These are phyloP conservation scores for Temnothorax ravouxi DNA, from an alignment of 2,888 invertebrate species.

Conservation along the genomic window DNA sequence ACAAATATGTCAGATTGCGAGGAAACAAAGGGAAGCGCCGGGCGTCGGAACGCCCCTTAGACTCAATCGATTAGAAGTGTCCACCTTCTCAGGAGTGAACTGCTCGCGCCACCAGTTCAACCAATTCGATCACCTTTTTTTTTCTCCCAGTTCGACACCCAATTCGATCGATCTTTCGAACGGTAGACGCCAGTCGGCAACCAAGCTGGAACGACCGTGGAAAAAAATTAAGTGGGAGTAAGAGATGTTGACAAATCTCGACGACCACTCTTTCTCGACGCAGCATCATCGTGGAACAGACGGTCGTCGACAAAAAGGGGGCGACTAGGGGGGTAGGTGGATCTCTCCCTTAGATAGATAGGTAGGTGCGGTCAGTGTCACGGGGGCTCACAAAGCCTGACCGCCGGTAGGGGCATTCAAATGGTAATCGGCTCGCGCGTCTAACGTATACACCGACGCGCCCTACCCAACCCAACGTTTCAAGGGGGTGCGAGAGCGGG, in stretches of 20 bases:
- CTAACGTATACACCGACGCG: constrained; percentile 81
- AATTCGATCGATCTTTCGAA: constrained; percentile 43
- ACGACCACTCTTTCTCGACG: constrained; percentile 43
- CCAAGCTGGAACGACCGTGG: neutral
- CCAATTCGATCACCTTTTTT: constrained; percentile 33
- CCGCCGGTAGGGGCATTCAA: constrained; percentile 82
- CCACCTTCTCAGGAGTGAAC: constrained; percentile 37
- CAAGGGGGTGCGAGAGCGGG: constrained; percentile 69
- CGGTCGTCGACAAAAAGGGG: constrained; percentile 62
- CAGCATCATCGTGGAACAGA: constrained; percentile 66
- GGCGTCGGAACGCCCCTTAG: constrained; percentile 34
- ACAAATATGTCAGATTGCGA: constrained; percentile 48
- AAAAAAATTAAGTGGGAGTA: constrained; percentile 31
- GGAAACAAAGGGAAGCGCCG: constrained; percentile 50
- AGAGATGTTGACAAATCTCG: constrained; percentile 35
- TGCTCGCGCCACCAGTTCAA: constrained; percentile 25
- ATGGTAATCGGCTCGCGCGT: constrained; percentile 84
- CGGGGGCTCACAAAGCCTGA: constrained; percentile 83
- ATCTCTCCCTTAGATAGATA: constrained; percentile 69
- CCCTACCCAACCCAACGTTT: constrained; percentile 58
- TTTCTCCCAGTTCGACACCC: neutral
- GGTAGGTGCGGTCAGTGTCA: constrained; percentile 78
- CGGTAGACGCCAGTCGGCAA: constrained; percentile 22
- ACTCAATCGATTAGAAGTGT: constrained; percentile 54
- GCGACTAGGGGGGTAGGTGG: constrained; percentile 57